Conservation (phyloP, 2,113 vertebrate genomes). For the Pristiophorus japonicus region DNA sequence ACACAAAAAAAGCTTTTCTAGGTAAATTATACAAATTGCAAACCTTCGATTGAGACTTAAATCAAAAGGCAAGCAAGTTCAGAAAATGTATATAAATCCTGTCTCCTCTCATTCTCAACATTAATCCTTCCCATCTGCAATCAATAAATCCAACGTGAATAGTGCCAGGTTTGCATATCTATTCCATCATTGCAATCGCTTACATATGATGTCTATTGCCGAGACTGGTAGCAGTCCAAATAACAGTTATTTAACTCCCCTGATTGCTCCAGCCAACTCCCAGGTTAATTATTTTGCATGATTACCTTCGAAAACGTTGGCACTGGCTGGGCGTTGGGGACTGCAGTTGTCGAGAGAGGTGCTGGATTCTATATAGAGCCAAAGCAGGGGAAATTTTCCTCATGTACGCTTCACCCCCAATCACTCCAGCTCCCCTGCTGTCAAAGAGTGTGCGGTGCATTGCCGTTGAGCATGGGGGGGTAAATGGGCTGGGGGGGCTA, state of each 20-base stretch:
- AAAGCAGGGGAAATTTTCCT: not conserved
- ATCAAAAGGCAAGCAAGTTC: constrained; percentile 17
- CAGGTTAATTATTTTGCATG: constrained; percentile 21
- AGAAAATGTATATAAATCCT: not conserved
- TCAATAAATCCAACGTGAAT: not conserved
- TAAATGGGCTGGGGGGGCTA: not conserved
- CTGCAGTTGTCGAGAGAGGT: not conserved
- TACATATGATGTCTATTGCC: not conserved
- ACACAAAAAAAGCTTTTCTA: not conserved
- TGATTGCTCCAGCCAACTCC: not conserved
- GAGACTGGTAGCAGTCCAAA: constrained; percentile 18
- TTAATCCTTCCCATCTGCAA: constrained; percentile 4
- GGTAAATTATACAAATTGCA: not conserved
- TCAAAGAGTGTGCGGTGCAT: not conserved
- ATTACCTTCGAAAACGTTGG: constrained; percentile 14
- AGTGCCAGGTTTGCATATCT: not conserved
- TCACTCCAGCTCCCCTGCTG: not conserved
- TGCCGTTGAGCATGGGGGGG: not conserved
- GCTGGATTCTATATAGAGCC: not conserved
- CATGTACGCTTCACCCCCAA: not conserved
- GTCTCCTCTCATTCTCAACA: not conserved
- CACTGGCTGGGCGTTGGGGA: not conserved
- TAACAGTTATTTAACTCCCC: not conserved
- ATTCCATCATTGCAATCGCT: not conserved
- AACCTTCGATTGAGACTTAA: not conserved